Evolutionary conservation across 2,888 invertebrate genomes (phyloP).

Genomic region (Candidula unifasciata): DNA sequence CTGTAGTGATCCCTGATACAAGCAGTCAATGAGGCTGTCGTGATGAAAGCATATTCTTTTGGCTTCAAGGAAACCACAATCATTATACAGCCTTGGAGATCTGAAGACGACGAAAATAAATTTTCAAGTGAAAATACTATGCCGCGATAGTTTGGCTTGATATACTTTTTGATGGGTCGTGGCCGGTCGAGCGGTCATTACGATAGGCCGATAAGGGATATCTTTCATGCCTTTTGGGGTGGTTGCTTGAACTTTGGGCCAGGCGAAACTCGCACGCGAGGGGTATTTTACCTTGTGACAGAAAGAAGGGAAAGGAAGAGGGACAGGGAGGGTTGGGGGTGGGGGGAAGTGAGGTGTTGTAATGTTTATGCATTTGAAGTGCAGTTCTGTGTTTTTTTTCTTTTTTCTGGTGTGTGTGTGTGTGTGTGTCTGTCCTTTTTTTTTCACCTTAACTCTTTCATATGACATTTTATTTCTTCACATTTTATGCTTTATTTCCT

Average conservation of each 20-base stretch:
- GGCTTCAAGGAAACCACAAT: not conserved
- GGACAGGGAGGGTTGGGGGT: too few species aligned
- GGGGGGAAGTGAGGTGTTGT: too few species aligned
- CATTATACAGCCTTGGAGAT: not conserved
- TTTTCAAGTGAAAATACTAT: not conserved
- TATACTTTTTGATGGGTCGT: not conserved
- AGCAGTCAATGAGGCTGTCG: not conserved
- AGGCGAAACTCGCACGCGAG: not conserved
- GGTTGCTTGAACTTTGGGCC: not conserved
- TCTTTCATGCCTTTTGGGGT: not conserved
- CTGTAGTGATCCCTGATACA: not conserved
- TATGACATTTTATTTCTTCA: not conserved
- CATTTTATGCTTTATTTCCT: not conserved
- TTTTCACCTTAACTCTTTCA: not conserved
- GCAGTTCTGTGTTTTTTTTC: too few species aligned
- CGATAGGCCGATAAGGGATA: not conserved
- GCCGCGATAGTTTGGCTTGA: not conserved
- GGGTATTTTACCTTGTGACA: not conserved
- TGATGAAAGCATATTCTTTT: constrained; percentile 17
- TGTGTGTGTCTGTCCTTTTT: not conserved
- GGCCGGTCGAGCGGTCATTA: constrained; percentile 19
- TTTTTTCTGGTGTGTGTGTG: too few species aligned
- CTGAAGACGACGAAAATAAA: constrained; percentile 1
- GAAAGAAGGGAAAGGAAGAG: too few species aligned
- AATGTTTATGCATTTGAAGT: too few species aligned